Conservation (phyloP, 2,888 invertebrate species). For the Chalcosyrphus nemorum region DNA sequence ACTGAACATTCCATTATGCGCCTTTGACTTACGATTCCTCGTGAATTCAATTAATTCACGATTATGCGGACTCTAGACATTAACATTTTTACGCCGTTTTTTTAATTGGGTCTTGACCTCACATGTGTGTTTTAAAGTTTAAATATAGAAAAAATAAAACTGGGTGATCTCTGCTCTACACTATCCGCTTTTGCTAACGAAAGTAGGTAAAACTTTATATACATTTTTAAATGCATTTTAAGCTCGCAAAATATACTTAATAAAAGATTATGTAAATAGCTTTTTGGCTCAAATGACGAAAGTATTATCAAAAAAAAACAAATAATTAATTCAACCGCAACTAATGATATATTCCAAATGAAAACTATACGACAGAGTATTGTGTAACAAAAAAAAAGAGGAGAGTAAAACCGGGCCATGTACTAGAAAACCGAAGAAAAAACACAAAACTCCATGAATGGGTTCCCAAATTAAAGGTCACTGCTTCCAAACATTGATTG, state of each 20-base stretch:
- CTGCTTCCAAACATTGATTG: background rate
- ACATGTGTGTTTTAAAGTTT: too few species aligned
- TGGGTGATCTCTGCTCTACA: background rate
- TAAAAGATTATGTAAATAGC: background rate
- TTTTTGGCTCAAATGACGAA: background rate
- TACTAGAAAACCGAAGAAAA: background rate
- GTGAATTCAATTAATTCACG: background rate
- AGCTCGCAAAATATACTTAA: background rate
- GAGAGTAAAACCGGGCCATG: background rate
- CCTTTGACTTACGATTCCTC: background rate
- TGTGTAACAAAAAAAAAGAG: slow-evolving; percentile 9
- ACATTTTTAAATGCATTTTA: background rate
- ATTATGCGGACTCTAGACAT: background rate
- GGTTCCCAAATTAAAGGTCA: slow-evolving; percentile 15
- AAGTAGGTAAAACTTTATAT: too few species aligned
- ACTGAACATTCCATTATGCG: too few species aligned
- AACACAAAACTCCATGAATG: too few species aligned
- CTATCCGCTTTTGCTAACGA: background rate
- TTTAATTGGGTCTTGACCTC: background rate
- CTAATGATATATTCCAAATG: background rate
- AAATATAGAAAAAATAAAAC: background rate
- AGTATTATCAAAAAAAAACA: background rate
- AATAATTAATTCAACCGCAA: slow-evolving; percentile 26
- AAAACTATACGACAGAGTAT: background rate
- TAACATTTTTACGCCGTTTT: too few species aligned